These are phyloP conservation scores for Sussaba pulchella DNA, from an alignment of 2,888 invertebrate genomes.

Conservation along the genomic window DNA sequence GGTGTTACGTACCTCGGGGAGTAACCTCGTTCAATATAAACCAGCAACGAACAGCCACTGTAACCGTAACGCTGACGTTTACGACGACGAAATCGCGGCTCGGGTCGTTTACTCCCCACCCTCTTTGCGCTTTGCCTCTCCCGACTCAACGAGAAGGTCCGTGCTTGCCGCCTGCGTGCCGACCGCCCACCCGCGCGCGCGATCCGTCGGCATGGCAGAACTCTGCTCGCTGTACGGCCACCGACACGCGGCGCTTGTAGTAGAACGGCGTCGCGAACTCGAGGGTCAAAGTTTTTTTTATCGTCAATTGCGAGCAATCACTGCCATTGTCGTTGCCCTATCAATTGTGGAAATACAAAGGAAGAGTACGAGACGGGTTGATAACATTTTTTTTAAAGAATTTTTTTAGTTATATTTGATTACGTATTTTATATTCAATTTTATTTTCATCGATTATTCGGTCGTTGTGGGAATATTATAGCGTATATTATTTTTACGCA, in stretches of 20 bases:
- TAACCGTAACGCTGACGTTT: slow-evolving; percentile 85
- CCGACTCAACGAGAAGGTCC: slow-evolving; percentile 50
- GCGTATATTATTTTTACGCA: not conserved
- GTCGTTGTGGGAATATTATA: not conserved
- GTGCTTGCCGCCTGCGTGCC: slow-evolving; percentile 21
- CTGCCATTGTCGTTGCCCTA: slow-evolving; percentile 27
- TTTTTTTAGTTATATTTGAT: not conserved
- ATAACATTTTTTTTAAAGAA: not conserved
- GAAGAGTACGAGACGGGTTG: not conserved
- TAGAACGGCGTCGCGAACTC: slow-evolving; percentile 47
- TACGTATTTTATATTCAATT: slow-evolving; percentile 10
- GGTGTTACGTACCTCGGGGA: slow-evolving; percentile 84
- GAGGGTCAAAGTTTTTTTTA: slow-evolving; percentile 55
- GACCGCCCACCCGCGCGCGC: slow-evolving; percentile 15
- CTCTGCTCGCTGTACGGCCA: slow-evolving; percentile 35
- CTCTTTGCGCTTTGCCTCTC: slow-evolving; percentile 65
- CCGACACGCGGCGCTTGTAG: slow-evolving; percentile 54
- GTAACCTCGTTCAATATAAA: slow-evolving; percentile 84
- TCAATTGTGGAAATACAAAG: slow-evolving; percentile 27
- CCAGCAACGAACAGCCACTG: slow-evolving; percentile 83
- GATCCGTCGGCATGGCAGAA: slow-evolving; percentile 55
- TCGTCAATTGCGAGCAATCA: slow-evolving; percentile 50
- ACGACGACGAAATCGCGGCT: slow-evolving; percentile 84
- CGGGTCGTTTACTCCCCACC: slow-evolving; percentile 82
- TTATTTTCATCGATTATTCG: not conserved